These are phyloP conservation scores for Phalacrocorax brasilianus DNA, from an alignment of 2,113 vertebrate genomes.

Conservation along the genomic window DNA sequence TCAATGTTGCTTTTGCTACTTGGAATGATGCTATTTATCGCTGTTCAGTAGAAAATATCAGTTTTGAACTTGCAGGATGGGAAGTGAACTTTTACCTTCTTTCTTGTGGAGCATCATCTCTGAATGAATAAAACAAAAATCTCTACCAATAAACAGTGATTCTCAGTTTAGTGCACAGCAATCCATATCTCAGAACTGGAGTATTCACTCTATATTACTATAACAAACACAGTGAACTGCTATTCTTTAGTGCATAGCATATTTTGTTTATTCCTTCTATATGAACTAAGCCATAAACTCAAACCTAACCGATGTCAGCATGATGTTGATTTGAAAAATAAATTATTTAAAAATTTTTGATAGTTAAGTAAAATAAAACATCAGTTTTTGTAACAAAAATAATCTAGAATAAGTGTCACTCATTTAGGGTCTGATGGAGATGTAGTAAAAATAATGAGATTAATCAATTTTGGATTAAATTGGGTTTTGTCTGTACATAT, in stretches of 20 bases:
- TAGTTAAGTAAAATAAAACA: not conserved
- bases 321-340: not conserved
- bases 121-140: not conserved
- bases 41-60: not conserved
- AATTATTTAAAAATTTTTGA: not conserved
- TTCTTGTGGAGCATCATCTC: not conserved
- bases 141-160: not conserved
- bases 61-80: not conserved
- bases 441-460: not conserved
- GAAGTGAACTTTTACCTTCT: not conserved
- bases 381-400: not conserved
- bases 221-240: not conserved
- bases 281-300: not conserved
- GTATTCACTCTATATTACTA: not conserved
- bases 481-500: not conserved
- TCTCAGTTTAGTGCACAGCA: not conserved
- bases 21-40: not conserved
- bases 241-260: not conserved
- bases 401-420: not conserved
- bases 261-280: not conserved
- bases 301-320: not conserved
- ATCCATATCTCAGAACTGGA: not conserved
- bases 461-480: not conserved
- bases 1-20: not conserved
- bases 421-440: not conserved